phyloP scores from a whole-genome alignment of 2,888 invertebrate species.

The Cosmopolites sordidus region DNA sequence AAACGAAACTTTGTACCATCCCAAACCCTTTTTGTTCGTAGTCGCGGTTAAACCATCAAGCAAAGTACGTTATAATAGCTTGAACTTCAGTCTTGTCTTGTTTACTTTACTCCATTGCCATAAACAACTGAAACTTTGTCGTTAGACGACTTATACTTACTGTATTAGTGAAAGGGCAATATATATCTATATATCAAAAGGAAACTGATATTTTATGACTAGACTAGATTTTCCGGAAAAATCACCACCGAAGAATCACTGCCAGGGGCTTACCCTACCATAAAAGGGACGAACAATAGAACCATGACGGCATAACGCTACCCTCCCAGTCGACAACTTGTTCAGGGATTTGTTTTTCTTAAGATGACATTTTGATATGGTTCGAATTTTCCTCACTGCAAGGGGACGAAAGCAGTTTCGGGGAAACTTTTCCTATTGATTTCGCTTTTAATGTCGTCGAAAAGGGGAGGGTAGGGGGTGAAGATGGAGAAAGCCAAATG shows the following conservation, averaged over 20 bases:
- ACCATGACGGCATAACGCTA: constrained; percentile 11
- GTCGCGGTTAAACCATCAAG: no score
- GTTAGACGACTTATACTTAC: no score
- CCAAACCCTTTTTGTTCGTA: no score
- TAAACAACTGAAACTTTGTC: no score
- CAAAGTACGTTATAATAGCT: no score
- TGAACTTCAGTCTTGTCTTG: no score
- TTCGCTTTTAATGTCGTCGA: constrained; percentile 26
- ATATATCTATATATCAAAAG: not conserved
- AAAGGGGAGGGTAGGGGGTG: constrained; percentile 5
- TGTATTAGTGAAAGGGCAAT: not conserved
- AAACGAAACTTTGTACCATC: no score
- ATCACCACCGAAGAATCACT: not conserved
- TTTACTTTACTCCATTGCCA: no score
- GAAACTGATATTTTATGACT: not conserved
- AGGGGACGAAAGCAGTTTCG: constrained; percentile 5
- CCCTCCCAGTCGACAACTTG: constrained; percentile 34
- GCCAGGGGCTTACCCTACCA: not conserved
- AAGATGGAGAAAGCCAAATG: constrained; percentile 27
- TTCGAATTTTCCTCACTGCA: constrained; percentile 14
- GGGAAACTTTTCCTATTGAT: constrained; percentile 28
- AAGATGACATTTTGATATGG: constrained; percentile 48
- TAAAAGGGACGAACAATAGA: constrained; percentile 21
- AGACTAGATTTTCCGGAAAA: not conserved
- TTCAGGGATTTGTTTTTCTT: constrained; percentile 45